These are phyloP conservation scores for Drosophila parabipectinata DNA, from an alignment of 1,140 invertebrate genomes.

Conservation along the genomic window DNA sequence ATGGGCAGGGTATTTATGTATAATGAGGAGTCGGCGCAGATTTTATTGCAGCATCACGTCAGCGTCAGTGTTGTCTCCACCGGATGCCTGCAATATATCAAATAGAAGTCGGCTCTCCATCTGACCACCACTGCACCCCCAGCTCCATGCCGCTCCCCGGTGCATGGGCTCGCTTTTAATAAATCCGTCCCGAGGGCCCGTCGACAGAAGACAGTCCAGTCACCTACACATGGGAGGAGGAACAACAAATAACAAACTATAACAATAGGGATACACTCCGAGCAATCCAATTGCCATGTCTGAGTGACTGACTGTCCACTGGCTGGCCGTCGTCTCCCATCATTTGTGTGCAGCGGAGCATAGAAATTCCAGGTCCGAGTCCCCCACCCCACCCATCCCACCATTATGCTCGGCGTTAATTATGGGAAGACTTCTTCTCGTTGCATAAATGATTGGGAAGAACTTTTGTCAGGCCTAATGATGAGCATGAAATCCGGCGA, in stretches of 20 bases:
- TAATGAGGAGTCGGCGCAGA: conserved; percentile 50
- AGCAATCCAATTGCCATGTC: conserved; percentile 72
- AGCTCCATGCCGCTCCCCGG: conserved; percentile 1
- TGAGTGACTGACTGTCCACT: conserved; percentile 50
- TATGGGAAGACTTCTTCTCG: conserved; percentile 79
- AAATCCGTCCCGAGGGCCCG: conserved; percentile 59
- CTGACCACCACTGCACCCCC: conserved; percentile 43
- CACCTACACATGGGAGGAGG: conserved; percentile 59
- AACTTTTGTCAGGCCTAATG: conserved; percentile 81
- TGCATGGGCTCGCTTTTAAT: conserved; percentile 67
- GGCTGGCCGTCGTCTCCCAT: conserved; percentile 25
- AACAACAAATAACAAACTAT: conserved; percentile 58
- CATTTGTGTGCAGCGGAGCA: conserved; percentile 79
- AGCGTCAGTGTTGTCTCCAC: conserved; percentile 56
- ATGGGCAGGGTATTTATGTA: conserved; percentile 40
- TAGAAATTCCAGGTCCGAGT: conserved; percentile 64
- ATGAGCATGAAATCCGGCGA: conserved; percentile 47
- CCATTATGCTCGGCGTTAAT: conserved; percentile 60
- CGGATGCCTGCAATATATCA: conserved; percentile 82
- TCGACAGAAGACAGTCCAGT: conserved; percentile 44
- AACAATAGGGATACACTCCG: conserved; percentile 63
- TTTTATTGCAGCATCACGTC: conserved; percentile 82
- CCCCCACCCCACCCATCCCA: background rate
- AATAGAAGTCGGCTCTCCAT: conserved; percentile 38
- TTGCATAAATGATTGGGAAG: conserved; percentile 75